phyloP scores from a whole-genome alignment of 1,140 invertebrate genomes.

The Oscheius sp. region DNA sequence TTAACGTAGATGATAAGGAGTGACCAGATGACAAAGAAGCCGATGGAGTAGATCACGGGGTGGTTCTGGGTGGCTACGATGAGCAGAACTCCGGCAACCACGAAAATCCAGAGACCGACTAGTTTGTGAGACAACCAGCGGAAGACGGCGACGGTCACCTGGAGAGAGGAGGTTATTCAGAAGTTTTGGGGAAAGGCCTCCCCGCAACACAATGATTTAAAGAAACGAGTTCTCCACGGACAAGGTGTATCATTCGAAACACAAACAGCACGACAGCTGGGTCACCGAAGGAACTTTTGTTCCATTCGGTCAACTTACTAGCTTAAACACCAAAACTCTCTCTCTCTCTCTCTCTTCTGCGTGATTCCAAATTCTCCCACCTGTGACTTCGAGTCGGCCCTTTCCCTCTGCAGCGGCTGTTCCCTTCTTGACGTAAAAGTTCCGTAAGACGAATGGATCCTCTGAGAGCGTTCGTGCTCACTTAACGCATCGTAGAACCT shows the following conservation, averaged over 20 bases:
- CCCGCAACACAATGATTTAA: too few relatives aligned
- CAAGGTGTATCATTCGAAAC: too few relatives aligned
- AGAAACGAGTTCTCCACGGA: too few relatives aligned
- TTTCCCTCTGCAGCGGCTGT: conserved; percentile 6
- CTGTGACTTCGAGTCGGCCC: background rate
- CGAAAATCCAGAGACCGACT: conserved; percentile 52
- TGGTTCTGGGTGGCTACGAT: conserved; percentile 43
- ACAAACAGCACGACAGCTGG: too few relatives aligned
- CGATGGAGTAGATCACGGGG: conserved; percentile 46
- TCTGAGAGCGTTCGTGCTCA: conserved; percentile 45
- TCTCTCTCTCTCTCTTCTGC: background rate
- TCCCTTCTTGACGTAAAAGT: conserved; percentile 24
- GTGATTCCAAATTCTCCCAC: background rate
- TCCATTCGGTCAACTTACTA: too few relatives aligned
- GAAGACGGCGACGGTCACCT: background rate
- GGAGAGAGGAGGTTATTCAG: too few relatives aligned
- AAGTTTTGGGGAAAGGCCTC: too few relatives aligned
- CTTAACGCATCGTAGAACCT: conserved; percentile 51
- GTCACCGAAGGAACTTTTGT: too few relatives aligned
- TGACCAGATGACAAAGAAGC: conserved; percentile 54
- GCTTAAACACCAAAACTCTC: background rate
- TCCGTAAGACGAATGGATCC: conserved; percentile 39
- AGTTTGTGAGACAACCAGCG: conserved; percentile 24
- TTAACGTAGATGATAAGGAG: conserved; percentile 46
- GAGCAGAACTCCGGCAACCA: conserved; percentile 50